Conservation (phyloP, 2,113 vertebrate species). For the Crotalus viridis region DNA sequence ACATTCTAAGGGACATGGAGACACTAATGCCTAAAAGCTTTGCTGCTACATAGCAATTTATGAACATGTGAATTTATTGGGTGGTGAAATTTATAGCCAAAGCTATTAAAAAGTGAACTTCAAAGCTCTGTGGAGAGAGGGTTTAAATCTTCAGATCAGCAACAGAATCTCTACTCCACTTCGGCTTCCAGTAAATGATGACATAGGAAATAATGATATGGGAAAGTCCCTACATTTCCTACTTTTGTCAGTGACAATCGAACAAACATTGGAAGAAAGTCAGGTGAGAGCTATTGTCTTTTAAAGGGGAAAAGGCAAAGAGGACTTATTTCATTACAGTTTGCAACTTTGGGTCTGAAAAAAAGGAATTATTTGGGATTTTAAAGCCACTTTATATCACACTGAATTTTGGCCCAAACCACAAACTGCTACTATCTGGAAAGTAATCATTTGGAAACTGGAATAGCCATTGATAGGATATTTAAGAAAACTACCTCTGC, state of each 20-base stretch:
- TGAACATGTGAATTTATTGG: slow-evolving; percentile 5
- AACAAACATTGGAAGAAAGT: background rate
- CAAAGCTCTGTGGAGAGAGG: background rate
- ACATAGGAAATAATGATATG: background rate
- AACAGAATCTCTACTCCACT: background rate
- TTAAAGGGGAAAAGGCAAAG: background rate
- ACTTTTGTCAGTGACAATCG: background rate
- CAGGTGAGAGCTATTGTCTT: background rate
- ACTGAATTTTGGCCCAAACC: background rate
- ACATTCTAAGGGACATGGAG: background rate
- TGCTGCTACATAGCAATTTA: background rate
- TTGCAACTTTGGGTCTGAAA: background rate
- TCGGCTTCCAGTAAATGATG: background rate
- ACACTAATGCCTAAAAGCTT: background rate
- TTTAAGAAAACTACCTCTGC: background rate
- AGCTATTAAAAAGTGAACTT: background rate
- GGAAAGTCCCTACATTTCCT: background rate
- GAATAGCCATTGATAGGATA: background rate
- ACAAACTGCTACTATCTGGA: background rate
- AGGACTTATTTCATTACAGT: background rate
- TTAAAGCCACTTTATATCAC: background rate
- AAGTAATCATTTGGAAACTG: background rate
- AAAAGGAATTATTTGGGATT: background rate
- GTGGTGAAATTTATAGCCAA: slow-evolving; percentile 19
- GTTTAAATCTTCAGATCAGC: background rate